Base-by-base conservation (phyloP, 2,888 invertebrate genomes). In the Cephus rjabovi region DNA sequence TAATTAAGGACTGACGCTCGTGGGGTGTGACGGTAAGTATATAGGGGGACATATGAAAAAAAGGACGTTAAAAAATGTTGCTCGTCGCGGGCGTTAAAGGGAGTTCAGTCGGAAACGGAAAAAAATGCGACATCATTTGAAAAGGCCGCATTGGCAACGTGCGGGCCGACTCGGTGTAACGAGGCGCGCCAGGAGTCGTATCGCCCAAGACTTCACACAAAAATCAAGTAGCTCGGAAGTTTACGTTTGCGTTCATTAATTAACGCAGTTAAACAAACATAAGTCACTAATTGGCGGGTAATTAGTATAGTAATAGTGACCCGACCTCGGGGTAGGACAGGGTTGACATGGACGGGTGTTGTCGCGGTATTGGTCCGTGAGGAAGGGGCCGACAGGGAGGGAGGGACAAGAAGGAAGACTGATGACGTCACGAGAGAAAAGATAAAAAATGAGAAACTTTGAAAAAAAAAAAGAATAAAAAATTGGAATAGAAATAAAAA, bases 241-340 rank as follows among this genome's bases (percentile, higher is more conserved):
- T 87, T 82, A 83, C 85, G 85, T 90, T 89, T 86, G 87, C 87
- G 86, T 87, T 86, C 87, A 88, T 89, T 90, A 90, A 90, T 90
- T 89, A 90, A 89, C 88, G 88, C 86, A 83, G 87, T 88, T 86
- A 87, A 89, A 88, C 86, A 87, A 87, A 88, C 87, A 85, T 84
- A 87, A 89, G 87, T 87, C 87, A 83, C 89, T 90, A 90, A 90
- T 90, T 90, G 90, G 88, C 86, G 87, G 87, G 87, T 88, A 90
- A 89, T 90, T 90, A 89, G 86, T 87, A 85, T 84, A 83, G 86
- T 85, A 87, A 87, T 83, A 87, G 86, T 89, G 89, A 89, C 89
- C 89, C 77, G 83, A 77, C 80, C 82, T 80, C 77, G 76, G 30
- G 69, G 71, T 69, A 33, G 70, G 70, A 75, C 68, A 71, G 15